A percentile compares a stretch with the other conserved stretches of the same genome.
phyloP scores from a whole-genome alignment of 2,888 invertebrate genomes.

The Hirtodrosophila alboralis region DNA sequence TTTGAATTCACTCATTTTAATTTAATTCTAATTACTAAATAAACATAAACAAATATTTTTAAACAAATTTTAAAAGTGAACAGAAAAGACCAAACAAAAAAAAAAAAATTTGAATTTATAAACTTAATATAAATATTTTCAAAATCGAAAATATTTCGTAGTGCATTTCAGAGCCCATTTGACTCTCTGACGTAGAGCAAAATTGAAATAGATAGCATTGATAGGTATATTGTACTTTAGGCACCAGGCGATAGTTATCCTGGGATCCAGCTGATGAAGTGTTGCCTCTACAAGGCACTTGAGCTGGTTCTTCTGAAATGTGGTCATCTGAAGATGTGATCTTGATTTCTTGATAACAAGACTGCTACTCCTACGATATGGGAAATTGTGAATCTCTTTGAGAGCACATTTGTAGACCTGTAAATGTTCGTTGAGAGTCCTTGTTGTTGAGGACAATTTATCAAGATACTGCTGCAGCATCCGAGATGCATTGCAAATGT shows the following conservation, averaged over 20 bases:
- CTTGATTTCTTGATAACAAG: neutral
- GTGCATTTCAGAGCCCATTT: slow-evolving; percentile 19
- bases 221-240: slow-evolving; percentile 7
- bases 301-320: neutral
- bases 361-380: neutral
- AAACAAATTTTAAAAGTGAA: too few species aligned
- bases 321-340: too few species aligned
- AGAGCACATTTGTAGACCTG: slow-evolving; percentile 6
- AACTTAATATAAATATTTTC: neutral
- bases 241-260: slow-evolving; percentile 30
- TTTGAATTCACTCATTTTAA: too few species aligned
- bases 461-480: slow-evolving; percentile 6
- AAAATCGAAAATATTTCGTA: slow-evolving; percentile 6
- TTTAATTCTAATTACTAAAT: too few species aligned
- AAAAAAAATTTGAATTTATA: neutral
- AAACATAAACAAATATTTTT: too few species aligned
- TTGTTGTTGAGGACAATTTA: neutral
- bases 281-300: neutral
- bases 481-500: slow-evolving; percentile 23
- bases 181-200: neutral
- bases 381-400: neutral
- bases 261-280: slow-evolving; percentile 11
- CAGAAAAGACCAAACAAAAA: neutral
- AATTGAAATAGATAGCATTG: slow-evolving; percentile 1
- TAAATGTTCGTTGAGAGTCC: neutral